Evolutionary conservation across 92 coral and sea anemone species (phyloP), one percentile per base, ranked within the genome.

Genomic region (Zoanthus solanderi): DNA sequence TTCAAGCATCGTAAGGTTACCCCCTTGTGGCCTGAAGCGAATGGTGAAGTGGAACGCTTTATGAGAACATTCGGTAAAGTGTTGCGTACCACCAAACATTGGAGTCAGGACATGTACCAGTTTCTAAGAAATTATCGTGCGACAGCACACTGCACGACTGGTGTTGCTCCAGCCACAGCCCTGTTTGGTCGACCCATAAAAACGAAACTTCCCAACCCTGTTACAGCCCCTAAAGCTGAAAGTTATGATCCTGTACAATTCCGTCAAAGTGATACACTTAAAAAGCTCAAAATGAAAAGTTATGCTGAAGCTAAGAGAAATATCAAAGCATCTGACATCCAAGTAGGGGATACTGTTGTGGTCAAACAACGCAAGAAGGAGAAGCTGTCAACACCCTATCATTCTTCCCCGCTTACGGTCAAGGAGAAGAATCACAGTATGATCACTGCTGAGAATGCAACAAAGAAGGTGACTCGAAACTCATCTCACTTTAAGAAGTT

Each of bases 401-500:
- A 50, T 50, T 6, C 54, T 50, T n/a, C 91, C 91, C 86, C 89
- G 18, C 79, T 78, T 71, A 57, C 71, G 7, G 91, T 90, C 87
- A 32, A 56, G 11, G 67, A 48, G 31, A 68, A 63, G 56, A 88
- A 86, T 53, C 87, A 75, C 61, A 72, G 90, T 34, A 90, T 86
- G 90, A 50, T 90, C 69, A 90, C 87, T 48, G 90, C 84, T 5
- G 75, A 58, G 58, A 34, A 80, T 42, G 83, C 53, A 6, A 52
- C 69, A 30, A 61, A 71, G 73, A 79, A 73, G 53, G 72, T 72
- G 75, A 86, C 90, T n/a, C 50, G 87, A 54, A 88, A 88, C 73
- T 88, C 88, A 16, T 71, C 91, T 48, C 91, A 88, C 81, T 81
- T 88, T 46, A 88, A 83, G 83, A 72, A 46, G 82, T 34, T 88